Percentiles rank a stretch among this genome's conserved stretches.
Evolutionary conservation across 2,888 invertebrate genomes (phyloP).

Genomic region (Andrena minutula): DNA sequence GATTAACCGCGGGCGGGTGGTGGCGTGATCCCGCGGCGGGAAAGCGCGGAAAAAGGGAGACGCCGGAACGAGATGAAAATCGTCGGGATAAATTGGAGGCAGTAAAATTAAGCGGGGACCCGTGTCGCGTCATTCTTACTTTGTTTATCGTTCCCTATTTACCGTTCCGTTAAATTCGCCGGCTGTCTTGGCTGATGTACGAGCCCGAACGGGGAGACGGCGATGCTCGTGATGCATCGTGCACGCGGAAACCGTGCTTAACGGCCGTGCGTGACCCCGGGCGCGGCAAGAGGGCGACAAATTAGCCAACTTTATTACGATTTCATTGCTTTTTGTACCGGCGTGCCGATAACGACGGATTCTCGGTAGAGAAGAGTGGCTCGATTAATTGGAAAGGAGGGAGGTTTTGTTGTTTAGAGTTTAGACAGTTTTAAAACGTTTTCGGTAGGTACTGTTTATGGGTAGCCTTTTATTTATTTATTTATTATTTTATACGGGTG

Average conservation of each 20-base stretch:
- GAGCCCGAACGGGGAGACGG: slow-evolving; percentile 35
- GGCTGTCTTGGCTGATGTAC: slow-evolving; percentile 51
- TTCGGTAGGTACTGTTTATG: not conserved
- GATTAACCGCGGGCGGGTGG: slow-evolving; percentile 20
- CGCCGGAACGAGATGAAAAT: slow-evolving; percentile 10
- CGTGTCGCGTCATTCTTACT: slow-evolving; percentile 40
- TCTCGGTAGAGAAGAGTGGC: not conserved
- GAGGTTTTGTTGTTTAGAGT: not conserved
- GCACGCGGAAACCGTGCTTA: slow-evolving; percentile 26
- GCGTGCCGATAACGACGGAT: not conserved
- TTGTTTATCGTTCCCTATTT: slow-evolving; percentile 46
- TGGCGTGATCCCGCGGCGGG: not conserved
- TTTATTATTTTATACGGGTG: too few relatives aligned
- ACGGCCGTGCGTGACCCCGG: slow-evolving; percentile 6
- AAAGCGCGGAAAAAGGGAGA: not conserved
- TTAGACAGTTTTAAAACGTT: not conserved
- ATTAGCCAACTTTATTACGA: slow-evolving; percentile 35
- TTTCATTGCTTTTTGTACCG: slow-evolving; percentile 2
- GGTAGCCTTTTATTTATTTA: too few relatives aligned
- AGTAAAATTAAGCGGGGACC: slow-evolving; percentile 33
- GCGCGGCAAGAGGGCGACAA: not conserved
- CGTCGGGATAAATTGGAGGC: slow-evolving; percentile 35
- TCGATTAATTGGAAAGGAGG: not conserved
- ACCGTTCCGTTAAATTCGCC: slow-evolving; percentile 48
- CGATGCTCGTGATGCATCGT: slow-evolving; percentile 31